phyloP scores from a whole-genome alignment of 2,797 vertebrate species.

The Ciconia nigra region DNA sequence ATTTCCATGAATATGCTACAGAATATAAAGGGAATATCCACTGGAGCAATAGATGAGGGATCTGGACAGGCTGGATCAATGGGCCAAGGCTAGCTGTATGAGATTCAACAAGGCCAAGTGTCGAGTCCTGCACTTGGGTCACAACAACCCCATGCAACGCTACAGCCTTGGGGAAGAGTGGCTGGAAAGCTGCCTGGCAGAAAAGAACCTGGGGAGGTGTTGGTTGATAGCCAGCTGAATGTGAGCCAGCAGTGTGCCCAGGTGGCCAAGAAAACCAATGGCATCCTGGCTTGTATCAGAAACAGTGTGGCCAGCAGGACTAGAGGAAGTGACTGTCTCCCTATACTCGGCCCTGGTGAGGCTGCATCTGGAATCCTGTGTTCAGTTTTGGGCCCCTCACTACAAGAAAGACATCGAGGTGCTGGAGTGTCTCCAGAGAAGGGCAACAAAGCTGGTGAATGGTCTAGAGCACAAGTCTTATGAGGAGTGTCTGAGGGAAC shows the following conservation, averaged over 20 bases:
- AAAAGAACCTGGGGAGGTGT: neutral
- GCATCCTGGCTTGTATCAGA: neutral
- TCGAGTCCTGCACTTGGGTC: neutral
- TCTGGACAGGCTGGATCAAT: neutral
- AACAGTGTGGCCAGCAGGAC: neutral
- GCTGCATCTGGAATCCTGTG: no score
- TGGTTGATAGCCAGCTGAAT: fast-evolving
- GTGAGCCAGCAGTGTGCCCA: neutral
- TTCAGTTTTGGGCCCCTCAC: no score
- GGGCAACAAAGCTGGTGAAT: no score
- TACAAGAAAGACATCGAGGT: no score
- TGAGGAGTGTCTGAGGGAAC: no score
- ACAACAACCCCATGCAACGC: neutral
- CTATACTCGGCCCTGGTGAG: no score
- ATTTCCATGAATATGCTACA: constrained; percentile 41
- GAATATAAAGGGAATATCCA: constrained; percentile 38
- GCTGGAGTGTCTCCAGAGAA: no score
- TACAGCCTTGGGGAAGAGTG: neutral
- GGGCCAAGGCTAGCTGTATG: neutral
- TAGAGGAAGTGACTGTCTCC: neutral
- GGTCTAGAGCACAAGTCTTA: no score
- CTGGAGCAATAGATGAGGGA: constrained; percentile 12
- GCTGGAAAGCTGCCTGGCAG: neutral
- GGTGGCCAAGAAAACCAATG: no score
- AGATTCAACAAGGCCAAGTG: neutral